These are phyloP conservation scores for Drosophila kepulauana DNA, from an alignment of 1,140 invertebrate genomes.

Conservation along the genomic window DNA sequence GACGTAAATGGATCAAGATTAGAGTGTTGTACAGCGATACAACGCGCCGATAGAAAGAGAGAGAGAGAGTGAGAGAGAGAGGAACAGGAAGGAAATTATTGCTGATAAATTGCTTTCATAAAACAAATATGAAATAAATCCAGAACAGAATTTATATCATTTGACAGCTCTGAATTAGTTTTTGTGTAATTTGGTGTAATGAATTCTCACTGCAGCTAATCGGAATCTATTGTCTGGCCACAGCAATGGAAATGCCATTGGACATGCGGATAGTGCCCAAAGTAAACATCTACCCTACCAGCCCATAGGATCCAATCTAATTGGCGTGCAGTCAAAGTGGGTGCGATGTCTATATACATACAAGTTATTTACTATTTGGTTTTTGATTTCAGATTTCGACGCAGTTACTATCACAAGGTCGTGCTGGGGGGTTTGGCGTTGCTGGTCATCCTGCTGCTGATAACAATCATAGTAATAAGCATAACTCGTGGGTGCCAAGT, in stretches of 20 bases:
- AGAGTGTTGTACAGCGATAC: background rate
- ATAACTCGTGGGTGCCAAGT: slow-evolving; percentile 60
- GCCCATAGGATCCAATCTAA: slow-evolving; percentile 53
- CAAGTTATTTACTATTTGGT: background rate
- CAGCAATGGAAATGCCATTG: slow-evolving; percentile 44
- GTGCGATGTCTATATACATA: slow-evolving; percentile 3
- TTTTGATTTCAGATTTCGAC: slow-evolving; percentile 85
- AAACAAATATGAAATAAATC: background rate
- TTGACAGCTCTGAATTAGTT: slow-evolving; percentile 13
- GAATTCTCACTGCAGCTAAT: slow-evolving; percentile 58
- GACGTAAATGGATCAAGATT: slow-evolving; percentile 67
- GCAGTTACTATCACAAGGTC: slow-evolving; percentile 86
- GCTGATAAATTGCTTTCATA: slow-evolving; percentile 51
- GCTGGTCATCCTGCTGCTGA: slow-evolving; percentile 85
- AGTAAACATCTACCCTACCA: slow-evolving; percentile 67
- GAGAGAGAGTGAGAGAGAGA: background rate
- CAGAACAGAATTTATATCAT: background rate
- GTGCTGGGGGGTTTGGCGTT: slow-evolving; percentile 82
- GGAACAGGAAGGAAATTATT: slow-evolving; percentile 62
- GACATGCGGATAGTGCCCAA: slow-evolving; percentile 50
- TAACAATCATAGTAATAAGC: slow-evolving; percentile 81
- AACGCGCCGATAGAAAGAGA: background rate
- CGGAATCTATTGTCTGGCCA: slow-evolving; percentile 60
- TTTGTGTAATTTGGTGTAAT: background rate
- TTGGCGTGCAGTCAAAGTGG: slow-evolving; percentile 82